Evolutionary conservation across 2,888 invertebrate genomes (phyloP), one percentile per base, ranked within the genome.

Genomic region (Acleris emargana): DNA sequence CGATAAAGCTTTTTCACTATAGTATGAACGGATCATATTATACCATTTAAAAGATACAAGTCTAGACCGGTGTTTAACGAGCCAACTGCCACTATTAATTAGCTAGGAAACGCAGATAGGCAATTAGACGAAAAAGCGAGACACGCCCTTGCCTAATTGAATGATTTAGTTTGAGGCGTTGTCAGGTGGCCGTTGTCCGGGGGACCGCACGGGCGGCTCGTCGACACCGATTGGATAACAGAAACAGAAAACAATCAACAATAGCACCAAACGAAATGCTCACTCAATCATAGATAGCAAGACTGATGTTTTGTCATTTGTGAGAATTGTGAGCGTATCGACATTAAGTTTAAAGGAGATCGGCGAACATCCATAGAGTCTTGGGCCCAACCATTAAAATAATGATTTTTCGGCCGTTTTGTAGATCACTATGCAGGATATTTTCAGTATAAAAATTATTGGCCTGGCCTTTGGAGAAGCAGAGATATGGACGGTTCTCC

Each of bases 51-150:
- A 32, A 32, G 32, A 32, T 32, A 3, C 1, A 5, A 2, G 32
- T 0, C 32, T 2, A 9, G 3, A 32, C 32, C 7, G 32, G 0
- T 9, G 9, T 32, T 32, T 32, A 2, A 32, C 32, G 3, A 9
- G 9, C 32, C 32, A 9, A 32, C 43, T 45, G 45, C 45, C 32
- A 52, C 32, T 53, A 25, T 53, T 16, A 54, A 25, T 59, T 47
- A 58, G 22, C 45, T 11, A n/a, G 43, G n/a, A 43, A 50, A 60
- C 57, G 60, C 64, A 66, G 45, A 55, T 66, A 28, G 51, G 43
- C 60, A 64, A 64, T 64, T 60, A 55, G 45, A 55, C 52, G 55
- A 28, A 60, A 60, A 49, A 55, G 60, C 55, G 22, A 55, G 45
- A 49, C 32, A 58, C 58, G 20, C 28, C 18, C 53, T 43, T 42